phyloP scores from a whole-genome alignment of 2,888 invertebrate genomes.

The Bombylius discolor region DNA sequence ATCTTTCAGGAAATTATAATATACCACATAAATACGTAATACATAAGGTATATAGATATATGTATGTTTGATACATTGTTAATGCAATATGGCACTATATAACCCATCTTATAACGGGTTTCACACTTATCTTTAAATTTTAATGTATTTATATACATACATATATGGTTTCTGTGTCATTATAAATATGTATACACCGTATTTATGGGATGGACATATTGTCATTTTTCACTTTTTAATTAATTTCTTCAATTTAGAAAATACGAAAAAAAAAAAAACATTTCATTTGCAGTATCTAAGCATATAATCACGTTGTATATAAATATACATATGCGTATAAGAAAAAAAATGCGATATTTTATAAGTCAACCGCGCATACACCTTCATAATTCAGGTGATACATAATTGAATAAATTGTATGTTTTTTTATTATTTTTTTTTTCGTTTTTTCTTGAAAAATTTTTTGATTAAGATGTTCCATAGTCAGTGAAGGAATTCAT shows the following conservation, averaged over 20 bases:
- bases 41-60: too few relatives aligned
- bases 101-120: slow-evolving; percentile 1
- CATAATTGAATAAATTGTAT: too few relatives aligned
- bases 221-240: background rate
- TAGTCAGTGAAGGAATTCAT: background rate
- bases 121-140: slow-evolving; percentile 1
- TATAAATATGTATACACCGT: background rate
- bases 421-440: too few relatives aligned
- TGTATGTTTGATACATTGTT: too few relatives aligned
- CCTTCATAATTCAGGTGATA: too few relatives aligned
- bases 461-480: background rate
- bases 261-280: background rate
- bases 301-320: background rate
- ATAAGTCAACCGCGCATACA: too few relatives aligned
- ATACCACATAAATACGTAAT: background rate
- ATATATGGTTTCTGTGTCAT: slow-evolving; percentile 4
- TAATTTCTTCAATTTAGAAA: background rate
- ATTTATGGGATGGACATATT: background rate
- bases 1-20: slow-evolving; percentile 2
- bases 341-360: too few relatives aligned
- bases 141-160: too few relatives aligned
- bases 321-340: too few relatives aligned
- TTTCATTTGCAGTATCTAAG: background rate
- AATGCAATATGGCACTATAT: background rate
- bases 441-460: too few relatives aligned